These are phyloP conservation scores for Darevskia nairensis DNA, from an alignment of 2,797 vertebrate species.

Conservation along the genomic window DNA sequence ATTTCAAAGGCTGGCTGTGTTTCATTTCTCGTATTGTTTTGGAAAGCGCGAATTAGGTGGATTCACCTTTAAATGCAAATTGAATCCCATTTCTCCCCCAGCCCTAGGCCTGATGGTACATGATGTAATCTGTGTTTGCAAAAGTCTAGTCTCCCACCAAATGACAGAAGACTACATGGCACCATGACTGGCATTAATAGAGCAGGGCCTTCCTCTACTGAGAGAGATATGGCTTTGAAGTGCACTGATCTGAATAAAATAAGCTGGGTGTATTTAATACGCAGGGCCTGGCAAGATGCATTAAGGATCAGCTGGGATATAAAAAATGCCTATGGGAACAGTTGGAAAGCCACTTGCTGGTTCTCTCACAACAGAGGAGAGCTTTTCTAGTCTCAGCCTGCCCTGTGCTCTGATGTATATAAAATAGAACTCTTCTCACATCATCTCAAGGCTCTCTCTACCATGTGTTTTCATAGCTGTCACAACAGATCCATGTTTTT, in stretches of 20 bases:
- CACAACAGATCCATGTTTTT: conserved; percentile 27
- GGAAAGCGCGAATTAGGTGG: not conserved
- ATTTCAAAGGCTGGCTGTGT: not conserved
- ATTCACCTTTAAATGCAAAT: not conserved
- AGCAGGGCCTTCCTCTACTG: conserved; percentile 55
- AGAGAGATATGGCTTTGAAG: conserved; percentile 42
- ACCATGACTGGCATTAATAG: conserved; percentile 1
- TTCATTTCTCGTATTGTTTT: not conserved
- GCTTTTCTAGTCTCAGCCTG: conserved; percentile 19
- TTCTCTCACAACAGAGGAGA: conserved; percentile 41
- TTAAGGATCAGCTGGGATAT: conserved; percentile 52
- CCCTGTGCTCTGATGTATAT: not conserved
- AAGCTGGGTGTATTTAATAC: conserved; percentile 57
- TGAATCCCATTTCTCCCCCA: accelerated
- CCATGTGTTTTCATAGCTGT: conserved; percentile 24
- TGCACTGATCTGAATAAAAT: conserved; percentile 63
- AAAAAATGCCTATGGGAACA: conserved; percentile 54
- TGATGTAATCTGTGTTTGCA: not conserved
- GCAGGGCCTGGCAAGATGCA: conserved; percentile 61
- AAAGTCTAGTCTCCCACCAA: conserved; percentile 18
- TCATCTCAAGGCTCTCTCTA: conserved; percentile 39
- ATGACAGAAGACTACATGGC: conserved; percentile 11
- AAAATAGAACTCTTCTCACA: not conserved
- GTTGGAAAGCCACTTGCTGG: conserved; percentile 26
- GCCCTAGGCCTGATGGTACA: not conserved